These are phyloP conservation scores for Neodon shergylaensis DNA, from an alignment of 2,113 vertebrate species.

Conservation along the genomic window DNA sequence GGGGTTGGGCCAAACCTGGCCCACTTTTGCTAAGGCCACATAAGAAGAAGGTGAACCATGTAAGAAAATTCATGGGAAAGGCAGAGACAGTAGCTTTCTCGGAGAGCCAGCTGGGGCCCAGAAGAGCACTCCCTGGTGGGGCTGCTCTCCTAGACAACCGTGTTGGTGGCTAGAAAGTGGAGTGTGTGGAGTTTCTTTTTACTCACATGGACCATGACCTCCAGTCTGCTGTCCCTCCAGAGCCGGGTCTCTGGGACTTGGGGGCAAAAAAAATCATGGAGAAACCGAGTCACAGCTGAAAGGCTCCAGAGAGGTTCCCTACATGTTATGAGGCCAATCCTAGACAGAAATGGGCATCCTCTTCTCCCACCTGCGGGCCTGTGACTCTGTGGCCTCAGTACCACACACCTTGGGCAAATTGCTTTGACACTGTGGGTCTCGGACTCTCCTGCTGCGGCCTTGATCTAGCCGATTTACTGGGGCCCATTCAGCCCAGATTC, in stretches of 20 bases:
- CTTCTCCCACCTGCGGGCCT: accelerated
- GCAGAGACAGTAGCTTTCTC: background rate
- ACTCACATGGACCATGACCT: background rate
- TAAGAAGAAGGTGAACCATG: background rate
- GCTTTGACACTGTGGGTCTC: background rate
- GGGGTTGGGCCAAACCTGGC: constrained; percentile 72
- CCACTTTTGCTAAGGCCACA: constrained; percentile 75
- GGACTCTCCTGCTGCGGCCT: background rate
- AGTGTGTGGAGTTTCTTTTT: accelerated
- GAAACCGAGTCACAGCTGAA: background rate
- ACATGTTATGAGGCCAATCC: too few species aligned
- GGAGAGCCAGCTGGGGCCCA: background rate
- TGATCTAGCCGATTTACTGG: background rate
- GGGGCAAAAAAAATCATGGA: background rate
- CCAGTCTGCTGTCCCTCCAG: accelerated
- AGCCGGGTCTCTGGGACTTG: background rate
- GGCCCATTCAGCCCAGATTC: background rate
- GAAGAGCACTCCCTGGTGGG: background rate
- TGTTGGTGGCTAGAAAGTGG: too few species aligned
- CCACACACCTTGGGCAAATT: too few species aligned
- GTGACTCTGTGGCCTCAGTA: background rate
- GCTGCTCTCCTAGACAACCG: background rate
- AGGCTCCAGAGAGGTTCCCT: background rate
- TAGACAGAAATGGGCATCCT: too few species aligned
- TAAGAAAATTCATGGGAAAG: background rate